Evolutionary conservation across 2,113 vertebrate genomes (phyloP).

Genomic region (Stigmatopora argus): DNA sequence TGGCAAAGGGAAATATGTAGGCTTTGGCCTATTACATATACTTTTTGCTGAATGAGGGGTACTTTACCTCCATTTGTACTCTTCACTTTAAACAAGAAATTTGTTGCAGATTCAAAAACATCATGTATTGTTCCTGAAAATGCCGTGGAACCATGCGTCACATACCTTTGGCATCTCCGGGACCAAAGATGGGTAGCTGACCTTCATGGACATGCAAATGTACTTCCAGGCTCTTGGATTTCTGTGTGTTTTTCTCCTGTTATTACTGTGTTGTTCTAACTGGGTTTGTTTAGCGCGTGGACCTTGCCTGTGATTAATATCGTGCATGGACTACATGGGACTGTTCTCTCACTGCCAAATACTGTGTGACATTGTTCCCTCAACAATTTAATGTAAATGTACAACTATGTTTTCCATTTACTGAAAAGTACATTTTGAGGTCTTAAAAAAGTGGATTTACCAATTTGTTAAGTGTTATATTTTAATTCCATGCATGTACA

Average conservation of each 20-base stretch:
- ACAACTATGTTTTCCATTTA: slow-evolving; percentile 52
- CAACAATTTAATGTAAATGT: slow-evolving; percentile 57
- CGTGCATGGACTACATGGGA: slow-evolving; percentile 69
- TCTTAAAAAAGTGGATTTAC: slow-evolving; percentile 14
- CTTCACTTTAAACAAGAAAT: slow-evolving; percentile 56
- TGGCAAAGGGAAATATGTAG: slow-evolving; percentile 36
- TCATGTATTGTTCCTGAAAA: slow-evolving; percentile 59
- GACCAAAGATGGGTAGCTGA: slow-evolving; percentile 54
- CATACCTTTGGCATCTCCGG: slow-evolving; percentile 56
- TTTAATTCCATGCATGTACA: slow-evolving; percentile 24
- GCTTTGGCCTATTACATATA: slow-evolving; percentile 63
- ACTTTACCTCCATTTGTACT: slow-evolving; percentile 36
- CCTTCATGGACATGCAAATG: slow-evolving; percentile 37
- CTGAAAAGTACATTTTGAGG: slow-evolving; percentile 8
- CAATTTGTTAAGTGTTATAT: slow-evolving; percentile 41
- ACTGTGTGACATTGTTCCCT: slow-evolving; percentile 66
- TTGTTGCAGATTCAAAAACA: slow-evolving; percentile 61
- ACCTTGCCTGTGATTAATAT: slow-evolving; percentile 67
- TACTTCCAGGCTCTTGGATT: slow-evolving; percentile 59
- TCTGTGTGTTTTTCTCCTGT: slow-evolving; percentile 44
- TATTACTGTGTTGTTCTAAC: slow-evolving; percentile 64
- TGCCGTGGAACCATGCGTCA: slow-evolving; percentile 67
- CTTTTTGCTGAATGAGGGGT: slow-evolving; percentile 48
- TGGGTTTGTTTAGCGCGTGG: slow-evolving; percentile 64
- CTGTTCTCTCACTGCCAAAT: slow-evolving; percentile 72